Base-by-base conservation (phyloP, 2,797 vertebrate genomes). In the Psittacula derbiana region DNA sequence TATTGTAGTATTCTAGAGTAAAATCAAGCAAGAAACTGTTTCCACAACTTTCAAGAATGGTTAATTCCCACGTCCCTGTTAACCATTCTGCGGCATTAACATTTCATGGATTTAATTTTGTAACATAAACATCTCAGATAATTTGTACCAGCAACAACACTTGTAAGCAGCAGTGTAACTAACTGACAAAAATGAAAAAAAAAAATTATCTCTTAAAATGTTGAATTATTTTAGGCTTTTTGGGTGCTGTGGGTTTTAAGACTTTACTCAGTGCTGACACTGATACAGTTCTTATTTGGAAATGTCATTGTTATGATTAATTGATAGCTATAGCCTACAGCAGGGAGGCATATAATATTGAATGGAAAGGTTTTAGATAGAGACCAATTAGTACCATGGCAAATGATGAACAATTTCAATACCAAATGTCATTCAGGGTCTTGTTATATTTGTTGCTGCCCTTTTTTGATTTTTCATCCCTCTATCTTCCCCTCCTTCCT, bases 381-480 rank as follows among this genome's bases (percentile, higher is more conserved):
- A 93, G 27, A 74, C 11, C 57, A 95, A 78, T 96, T 96, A 95
- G 49, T 30, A 90, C 44, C 25, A 55, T 64, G 24, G 50, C 16
- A 96, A 95, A 89, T 74, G 21, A 90, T 53, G 62, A 91, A 38
- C 38, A 92, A 82, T 95, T 96, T 95, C 57, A 72, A 43, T 75
- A 82, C 94, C 57, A 96, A 92, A 85, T 90, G 40, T 23, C 52
- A 91, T 79, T 75, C 64, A 86, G 16, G 6, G 25, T 76, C 81
- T 50, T 20, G 16, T 81, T 74, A 75, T 47, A 17, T 50, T 5
- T 57, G n/a, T 24, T 57, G 3, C 2, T 73, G 14, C 12, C 16
- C 2, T 33, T 83, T 62, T 47, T 64, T n/a, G 15, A 6, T 52
- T 52, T 30, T 24, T 17, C 15, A 50, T 27, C 8, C 9, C 7